These are phyloP conservation scores for Eupithecia exiguata DNA, from an alignment of 2,888 invertebrate genomes.

Conservation along the genomic window DNA sequence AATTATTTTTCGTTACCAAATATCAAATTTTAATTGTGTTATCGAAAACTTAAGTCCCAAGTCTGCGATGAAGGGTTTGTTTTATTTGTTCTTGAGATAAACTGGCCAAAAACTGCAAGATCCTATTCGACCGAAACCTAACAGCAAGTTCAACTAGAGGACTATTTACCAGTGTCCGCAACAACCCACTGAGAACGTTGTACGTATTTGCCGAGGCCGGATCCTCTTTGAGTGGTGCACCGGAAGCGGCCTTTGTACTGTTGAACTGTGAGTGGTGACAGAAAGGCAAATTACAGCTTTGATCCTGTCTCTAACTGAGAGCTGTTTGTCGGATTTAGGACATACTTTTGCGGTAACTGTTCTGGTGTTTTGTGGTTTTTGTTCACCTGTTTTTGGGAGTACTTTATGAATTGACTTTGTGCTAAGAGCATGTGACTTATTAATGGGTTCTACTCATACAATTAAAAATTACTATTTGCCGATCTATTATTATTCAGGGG, in stretches of 20 bases:
- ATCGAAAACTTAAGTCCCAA: background rate
- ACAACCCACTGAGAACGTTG: constrained; percentile 36
- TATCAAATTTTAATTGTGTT: background rate
- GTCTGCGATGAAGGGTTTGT: background rate
- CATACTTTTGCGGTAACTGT: constrained; percentile 25
- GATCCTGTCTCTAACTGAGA: constrained; percentile 49
- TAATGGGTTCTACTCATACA: background rate
- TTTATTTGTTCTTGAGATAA: background rate
- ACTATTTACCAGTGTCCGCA: constrained; percentile 22
- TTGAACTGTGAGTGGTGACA: constrained; percentile 43
- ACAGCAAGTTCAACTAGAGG: constrained; percentile 8
- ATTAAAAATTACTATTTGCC: background rate
- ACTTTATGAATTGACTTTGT: background rate
- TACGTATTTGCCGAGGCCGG: constrained; percentile 43
- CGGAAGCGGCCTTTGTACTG: constrained; percentile 46
- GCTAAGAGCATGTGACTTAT: background rate
- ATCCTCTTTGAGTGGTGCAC: constrained; percentile 45
- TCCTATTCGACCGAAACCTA: constrained; percentile 8
- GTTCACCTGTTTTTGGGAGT: constrained; percentile 4
- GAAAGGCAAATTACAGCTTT: constrained; percentile 54
- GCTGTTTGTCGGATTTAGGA: constrained; percentile 36
- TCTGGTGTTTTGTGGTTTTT: constrained; percentile 29
- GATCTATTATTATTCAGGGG: no score
- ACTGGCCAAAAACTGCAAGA: constrained; percentile 8
- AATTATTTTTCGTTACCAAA: background rate